Conservation (phyloP, 2,113 vertebrate genomes). For the Ctenodactylus gundi region DNA sequence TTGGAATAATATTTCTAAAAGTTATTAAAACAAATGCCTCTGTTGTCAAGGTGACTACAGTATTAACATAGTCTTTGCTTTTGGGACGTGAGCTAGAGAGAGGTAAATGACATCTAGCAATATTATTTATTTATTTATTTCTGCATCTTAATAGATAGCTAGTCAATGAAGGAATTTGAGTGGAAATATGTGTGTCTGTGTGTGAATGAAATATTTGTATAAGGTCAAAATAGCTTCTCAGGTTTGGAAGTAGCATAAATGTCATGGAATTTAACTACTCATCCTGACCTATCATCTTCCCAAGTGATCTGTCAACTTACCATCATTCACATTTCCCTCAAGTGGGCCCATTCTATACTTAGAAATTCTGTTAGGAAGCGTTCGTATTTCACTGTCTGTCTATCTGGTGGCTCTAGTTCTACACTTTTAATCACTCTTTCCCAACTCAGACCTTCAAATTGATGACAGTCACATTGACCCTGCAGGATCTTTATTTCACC, state of each 20-base stretch:
- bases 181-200: not conserved
- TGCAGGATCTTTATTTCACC: not conserved
- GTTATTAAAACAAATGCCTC: slow-evolving; percentile 42
- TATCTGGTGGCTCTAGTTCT: not conserved
- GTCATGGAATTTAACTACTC: slow-evolving; percentile 9
- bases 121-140: not conserved
- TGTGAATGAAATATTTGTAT: not conserved
- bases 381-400: not conserved
- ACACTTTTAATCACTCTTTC: slow-evolving; percentile 7
- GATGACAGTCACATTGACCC: not conserved
- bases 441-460: slow-evolving; percentile 1
- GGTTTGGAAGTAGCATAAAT: not conserved
- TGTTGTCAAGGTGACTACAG: slow-evolving; percentile 57
- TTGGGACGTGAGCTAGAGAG: not conserved
- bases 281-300: not conserved
- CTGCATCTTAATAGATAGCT: not conserved
- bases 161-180: not conserved
- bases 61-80: slow-evolving; percentile 41
- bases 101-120: slow-evolving; percentile 9
- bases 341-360: slow-evolving; percentile 9
- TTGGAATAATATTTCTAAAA: slow-evolving; percentile 61
- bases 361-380: not conserved
- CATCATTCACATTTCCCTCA: not conserved
- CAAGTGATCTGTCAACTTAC: not conserved
- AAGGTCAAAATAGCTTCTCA: slow-evolving; percentile 3